Percentiles rank a stretch among this genome's conserved stretches.
Evolutionary conservation across 2,888 invertebrate genomes (phyloP).

Genomic region (Falcaria lacertinaria): DNA sequence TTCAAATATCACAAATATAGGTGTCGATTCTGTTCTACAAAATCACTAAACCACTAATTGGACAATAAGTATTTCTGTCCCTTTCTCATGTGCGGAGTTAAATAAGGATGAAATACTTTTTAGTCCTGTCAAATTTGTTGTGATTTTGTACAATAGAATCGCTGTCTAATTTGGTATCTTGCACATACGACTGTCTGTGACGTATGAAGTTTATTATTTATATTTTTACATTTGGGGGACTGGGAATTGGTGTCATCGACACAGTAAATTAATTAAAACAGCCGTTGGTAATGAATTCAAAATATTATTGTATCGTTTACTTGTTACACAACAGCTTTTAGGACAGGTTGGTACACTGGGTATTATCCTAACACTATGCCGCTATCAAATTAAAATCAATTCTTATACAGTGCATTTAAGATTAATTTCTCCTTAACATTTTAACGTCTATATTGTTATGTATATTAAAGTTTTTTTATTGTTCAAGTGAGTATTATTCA

Average conservation of each 20-base stretch:
- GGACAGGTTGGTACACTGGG: not conserved
- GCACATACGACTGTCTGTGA: too few relatives aligned
- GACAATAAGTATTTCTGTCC: too few relatives aligned
- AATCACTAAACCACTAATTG: too few relatives aligned
- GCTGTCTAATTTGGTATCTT: too few relatives aligned
- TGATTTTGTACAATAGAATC: too few relatives aligned
- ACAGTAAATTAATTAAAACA: slow-evolving; percentile 6
- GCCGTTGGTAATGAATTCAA: slow-evolving; percentile 11
- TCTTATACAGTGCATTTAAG: slow-evolving; percentile 44
- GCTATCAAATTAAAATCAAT: slow-evolving; percentile 37
- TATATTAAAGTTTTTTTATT: slow-evolving; percentile 40
- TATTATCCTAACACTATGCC: slow-evolving; percentile 8
- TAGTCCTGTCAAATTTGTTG: too few relatives aligned
- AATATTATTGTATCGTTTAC: slow-evolving; percentile 10
- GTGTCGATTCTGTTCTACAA: too few relatives aligned
- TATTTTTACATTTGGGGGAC: not conserved
- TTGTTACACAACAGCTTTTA: slow-evolving; percentile 8
- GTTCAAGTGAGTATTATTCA: slow-evolving; percentile 46
- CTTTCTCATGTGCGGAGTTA: too few relatives aligned
- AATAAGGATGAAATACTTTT: too few relatives aligned
- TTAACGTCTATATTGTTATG: slow-evolving; percentile 28
- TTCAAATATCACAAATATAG: too few relatives aligned
- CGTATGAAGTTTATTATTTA: not conserved
- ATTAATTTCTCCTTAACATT: slow-evolving; percentile 19
- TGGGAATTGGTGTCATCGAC: not conserved